Evolutionary conservation across 1,140 invertebrate genomes (phyloP).

Genomic region (Mizuhopecten yessoensis): DNA sequence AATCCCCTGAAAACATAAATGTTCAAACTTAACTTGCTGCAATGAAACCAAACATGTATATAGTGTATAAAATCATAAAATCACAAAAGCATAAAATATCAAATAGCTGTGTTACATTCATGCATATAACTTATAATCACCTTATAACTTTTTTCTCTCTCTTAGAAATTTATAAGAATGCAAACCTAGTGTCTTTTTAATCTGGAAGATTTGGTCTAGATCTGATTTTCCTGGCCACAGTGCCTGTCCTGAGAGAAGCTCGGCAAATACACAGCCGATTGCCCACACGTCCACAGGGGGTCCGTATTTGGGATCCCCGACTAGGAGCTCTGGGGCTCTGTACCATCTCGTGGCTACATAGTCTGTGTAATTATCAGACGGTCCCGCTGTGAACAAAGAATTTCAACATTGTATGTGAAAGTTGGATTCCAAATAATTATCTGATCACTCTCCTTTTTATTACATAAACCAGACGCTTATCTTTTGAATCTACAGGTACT

Average conservation of each 20-base stretch:
- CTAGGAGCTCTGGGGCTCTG: conserved; percentile 95
- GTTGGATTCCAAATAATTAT: too few relatives aligned
- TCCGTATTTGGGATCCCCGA: conserved; percentile 98
- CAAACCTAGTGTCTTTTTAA: conserved; percentile 91
- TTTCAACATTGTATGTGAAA: background rate
- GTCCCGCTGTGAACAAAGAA: conserved; percentile 83
- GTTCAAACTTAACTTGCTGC: background rate
- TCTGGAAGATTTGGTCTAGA: conserved; percentile 98
- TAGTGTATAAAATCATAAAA: background rate
- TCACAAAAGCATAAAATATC: background rate
- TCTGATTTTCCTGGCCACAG: conserved; percentile 99
- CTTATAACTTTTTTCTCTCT: background rate
- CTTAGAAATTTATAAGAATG: background rate
- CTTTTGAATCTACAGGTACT: too few relatives aligned
- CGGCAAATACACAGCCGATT: conserved; percentile 94
- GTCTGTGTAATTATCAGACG: conserved; percentile 99
- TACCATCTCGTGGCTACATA: conserved; percentile 99
- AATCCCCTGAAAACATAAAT: conserved; percentile 87
- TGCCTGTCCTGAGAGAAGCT: conserved; percentile 89
- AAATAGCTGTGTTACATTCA: background rate
- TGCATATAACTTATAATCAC: background rate
- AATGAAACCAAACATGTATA: conserved; percentile 35
- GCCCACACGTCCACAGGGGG: conserved; percentile 99
- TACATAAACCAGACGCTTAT: too few relatives aligned
- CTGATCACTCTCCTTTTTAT: too few relatives aligned